These are phyloP conservation scores for Melanitta fusca DNA, from an alignment of 2,797 vertebrate species.

Conservation along the genomic window DNA sequence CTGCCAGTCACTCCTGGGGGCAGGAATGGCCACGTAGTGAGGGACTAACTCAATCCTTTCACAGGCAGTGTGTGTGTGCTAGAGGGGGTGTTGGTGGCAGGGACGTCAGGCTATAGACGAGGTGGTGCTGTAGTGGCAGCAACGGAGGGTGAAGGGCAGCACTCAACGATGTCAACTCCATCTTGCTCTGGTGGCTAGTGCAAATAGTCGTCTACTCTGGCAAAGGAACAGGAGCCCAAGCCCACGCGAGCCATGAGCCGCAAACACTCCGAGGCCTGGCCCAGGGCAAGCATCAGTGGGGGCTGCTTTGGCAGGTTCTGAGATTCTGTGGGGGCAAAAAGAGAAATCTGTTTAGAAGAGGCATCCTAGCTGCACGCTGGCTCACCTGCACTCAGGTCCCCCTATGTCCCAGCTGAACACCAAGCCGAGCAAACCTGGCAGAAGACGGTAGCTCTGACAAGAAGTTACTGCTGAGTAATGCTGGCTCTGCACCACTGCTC, in stretches of 20 bases:
- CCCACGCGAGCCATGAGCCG: constrained; percentile 96
- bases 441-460: neutral
- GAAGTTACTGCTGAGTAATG: neutral
- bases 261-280: constrained; percentile 97
- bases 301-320: constrained; percentile 99
- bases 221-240: constrained; percentile 96
- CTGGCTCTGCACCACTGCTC: neutral
- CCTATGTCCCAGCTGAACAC: neutral
- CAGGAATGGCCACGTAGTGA: constrained; percentile 36
- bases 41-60: constrained; percentile 45
- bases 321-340: constrained; percentile 85
- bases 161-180: constrained; percentile 45
- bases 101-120: constrained; percentile 49
- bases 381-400: neutral
- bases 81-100: constrained; percentile 41
- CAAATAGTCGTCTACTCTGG: constrained; percentile 99
- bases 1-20: constrained; percentile 57
- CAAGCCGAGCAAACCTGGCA: neutral
- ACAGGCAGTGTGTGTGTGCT: constrained; percentile 41
- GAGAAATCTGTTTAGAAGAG: neutral
- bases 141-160: constrained; percentile 60
- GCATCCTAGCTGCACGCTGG: rapidly evolving
- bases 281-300: constrained; percentile 94
- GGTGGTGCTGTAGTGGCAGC: constrained; percentile 65
- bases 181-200: constrained; percentile 89